phyloP scores from a whole-genome alignment of 2,113 vertebrate species.

The Cochlearius cochlearius region DNA sequence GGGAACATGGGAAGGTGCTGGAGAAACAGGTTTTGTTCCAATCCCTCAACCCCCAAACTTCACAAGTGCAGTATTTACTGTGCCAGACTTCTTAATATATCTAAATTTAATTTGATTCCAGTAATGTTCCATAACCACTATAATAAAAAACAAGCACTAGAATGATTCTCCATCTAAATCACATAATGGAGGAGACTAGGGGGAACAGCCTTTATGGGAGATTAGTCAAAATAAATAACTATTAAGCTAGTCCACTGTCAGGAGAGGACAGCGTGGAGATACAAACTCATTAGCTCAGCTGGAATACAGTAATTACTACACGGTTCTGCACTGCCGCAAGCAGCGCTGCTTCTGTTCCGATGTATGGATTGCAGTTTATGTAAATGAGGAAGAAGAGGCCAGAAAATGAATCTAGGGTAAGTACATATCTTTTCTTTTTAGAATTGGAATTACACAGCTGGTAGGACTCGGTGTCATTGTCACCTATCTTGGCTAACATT shows the following conservation, averaged over 20 bases:
- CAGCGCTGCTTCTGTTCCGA: not conserved
- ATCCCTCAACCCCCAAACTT: slow-evolving; percentile 56
- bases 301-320: slow-evolving; percentile 34
- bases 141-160: slow-evolving; percentile 54
- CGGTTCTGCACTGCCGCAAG: not conserved
- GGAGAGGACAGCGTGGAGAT: not conserved
- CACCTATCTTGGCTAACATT: not conserved
- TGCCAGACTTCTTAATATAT: slow-evolving; percentile 57
- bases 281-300: slow-evolving; percentile 45
- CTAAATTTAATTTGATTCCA: slow-evolving; percentile 66
- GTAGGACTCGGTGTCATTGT: not conserved
- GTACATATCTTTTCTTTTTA: not conserved
- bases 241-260: slow-evolving; percentile 25
- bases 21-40: slow-evolving; percentile 49
- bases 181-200: slow-evolving; percentile 26
- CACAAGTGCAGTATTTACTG: slow-evolving; percentile 58
- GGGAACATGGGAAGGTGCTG: slow-evolving; percentile 54
- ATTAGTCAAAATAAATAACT: slow-evolving; percentile 61
- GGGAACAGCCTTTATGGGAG: slow-evolving; percentile 8
- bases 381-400: not conserved
- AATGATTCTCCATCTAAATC: slow-evolving; percentile 42
- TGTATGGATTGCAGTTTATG: not conserved
- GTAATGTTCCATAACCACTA: slow-evolving; percentile 54
- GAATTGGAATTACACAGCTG: not conserved
- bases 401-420: not conserved